Conservation (phyloP, 1,140 invertebrate genomes). For the Planococcus citri region DNA sequence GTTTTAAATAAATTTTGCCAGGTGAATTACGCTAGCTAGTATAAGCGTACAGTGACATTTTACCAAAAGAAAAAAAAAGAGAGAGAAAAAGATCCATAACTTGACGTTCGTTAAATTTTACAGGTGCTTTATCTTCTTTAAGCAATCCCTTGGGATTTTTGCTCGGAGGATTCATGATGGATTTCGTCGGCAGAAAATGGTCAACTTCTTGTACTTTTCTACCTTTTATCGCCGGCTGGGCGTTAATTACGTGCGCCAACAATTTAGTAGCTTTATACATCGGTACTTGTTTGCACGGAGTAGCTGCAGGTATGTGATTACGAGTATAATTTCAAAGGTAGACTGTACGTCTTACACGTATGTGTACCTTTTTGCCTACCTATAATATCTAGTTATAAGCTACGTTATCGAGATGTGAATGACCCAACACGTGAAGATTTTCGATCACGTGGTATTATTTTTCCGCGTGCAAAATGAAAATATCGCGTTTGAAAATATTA, state of each 20-base stretch:
- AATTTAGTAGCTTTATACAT: background rate
- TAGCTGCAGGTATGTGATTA: background rate
- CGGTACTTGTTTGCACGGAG: background rate
- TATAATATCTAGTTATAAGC: no score
- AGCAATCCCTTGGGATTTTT: constrained; percentile 57
- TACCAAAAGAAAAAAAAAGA: no score
- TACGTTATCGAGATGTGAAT: no score
- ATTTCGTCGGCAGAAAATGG: constrained; percentile 46
- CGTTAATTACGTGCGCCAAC: constrained; percentile 44
- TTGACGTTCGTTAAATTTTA: constrained; percentile 4
- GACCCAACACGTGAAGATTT: no score
- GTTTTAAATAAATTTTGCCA: background rate
- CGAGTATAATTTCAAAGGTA: no score
- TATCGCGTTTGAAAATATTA: no score
- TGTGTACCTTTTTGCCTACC: no score
- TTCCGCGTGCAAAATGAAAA: no score
- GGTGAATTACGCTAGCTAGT: background rate
- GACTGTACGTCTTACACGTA: background rate
- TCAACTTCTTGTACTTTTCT: constrained; percentile 53
- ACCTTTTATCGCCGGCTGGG: constrained; percentile 54
- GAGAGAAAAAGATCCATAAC: constrained; percentile 1
- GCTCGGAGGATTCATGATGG: constrained; percentile 55
- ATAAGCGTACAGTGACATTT: background rate
- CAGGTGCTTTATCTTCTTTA: constrained; percentile 56
- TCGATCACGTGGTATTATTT: no score